Base-by-base conservation (phyloP, 2,888 invertebrate genomes). In the Leptinotarsa tumamoca region DNA sequence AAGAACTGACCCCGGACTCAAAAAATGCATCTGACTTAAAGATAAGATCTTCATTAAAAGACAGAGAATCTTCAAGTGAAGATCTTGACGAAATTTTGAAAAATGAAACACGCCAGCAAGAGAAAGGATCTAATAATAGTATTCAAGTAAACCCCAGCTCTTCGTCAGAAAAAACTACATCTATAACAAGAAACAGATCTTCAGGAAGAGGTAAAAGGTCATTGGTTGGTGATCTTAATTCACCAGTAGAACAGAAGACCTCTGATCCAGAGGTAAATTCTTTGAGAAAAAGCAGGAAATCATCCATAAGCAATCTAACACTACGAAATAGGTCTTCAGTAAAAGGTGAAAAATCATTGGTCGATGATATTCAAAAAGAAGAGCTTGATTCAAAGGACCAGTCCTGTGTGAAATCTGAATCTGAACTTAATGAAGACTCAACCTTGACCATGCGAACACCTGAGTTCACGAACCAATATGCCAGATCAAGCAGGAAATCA, bases 1-100 rank as follows among this genome's bases (percentile, higher is more conserved):
- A 63, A 27, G 63, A 63, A 63, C 33, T 63, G 63, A 63, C n/a
- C 3, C 10, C n/a, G 10, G 63, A 63, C 17, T 63, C n/a, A n/a
- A 18, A 63, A 13, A 63, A n/a, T 18, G 33, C 27, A 10, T 33
- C 43, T 3, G n/a, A 63, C n/a, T n/a, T 2, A 3, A 63, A 63
- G 27, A 17, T 17, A 10, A 63, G 33, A 43, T 63, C 63, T 63
- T 63, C n/a, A 43, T n/a, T n/a, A 63, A 63, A 18, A 43, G 10
- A 27, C n/a, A 33, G 63, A 63, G 10, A 63, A 33, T 43, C 27
- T 58, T 58, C 33, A 63, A n/a, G n/a, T 63, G 63, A 43, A 43
- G 33, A 43, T 33, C 43, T n/a, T 43, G 43, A 43, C 63, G 4
- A n/a, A 33, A 63, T 27, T 15, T 15, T n/a, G 14, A 15, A 17